A percentile compares a stretch with the other conserved stretches of the same genome.
Evolutionary conservation across 2,888 invertebrate species (phyloP).

Genomic region (Shargacucullia verbasci): DNA sequence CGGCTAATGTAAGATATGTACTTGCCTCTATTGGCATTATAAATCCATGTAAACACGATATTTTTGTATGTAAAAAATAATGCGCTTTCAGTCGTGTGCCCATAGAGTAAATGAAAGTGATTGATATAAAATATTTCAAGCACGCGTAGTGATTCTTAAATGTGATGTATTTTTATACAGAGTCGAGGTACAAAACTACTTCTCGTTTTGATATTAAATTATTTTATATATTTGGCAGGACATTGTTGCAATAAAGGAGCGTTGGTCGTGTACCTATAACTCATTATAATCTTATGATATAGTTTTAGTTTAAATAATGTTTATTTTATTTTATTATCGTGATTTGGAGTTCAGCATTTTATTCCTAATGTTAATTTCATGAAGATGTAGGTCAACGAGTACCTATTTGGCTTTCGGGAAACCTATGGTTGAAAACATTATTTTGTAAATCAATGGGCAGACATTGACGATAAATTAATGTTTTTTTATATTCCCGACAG

Average conservation of each 20-base stretch:
- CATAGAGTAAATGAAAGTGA: constrained; percentile 22
- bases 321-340: constrained; percentile 36
- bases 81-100: constrained; percentile 33
- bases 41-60: constrained; percentile 27
- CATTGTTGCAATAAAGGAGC: constrained; percentile 33
- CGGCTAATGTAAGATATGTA: constrained; percentile 37
- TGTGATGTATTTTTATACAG: constrained; percentile 69
- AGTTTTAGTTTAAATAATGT: constrained; percentile 45
- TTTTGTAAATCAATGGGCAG: constrained; percentile 8
- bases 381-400: constrained; percentile 16
- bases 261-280: constrained; percentile 46
- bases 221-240: constrained; percentile 43
- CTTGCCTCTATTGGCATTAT: constrained; percentile 30
- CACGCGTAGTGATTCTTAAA: constrained; percentile 57
- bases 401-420: no score
- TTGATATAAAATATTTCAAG: constrained; percentile 37
- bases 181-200: constrained; percentile 44
- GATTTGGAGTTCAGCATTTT: constrained; percentile 27
- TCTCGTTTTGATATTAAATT: constrained; percentile 46
- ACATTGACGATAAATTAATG: constrained; percentile 9
- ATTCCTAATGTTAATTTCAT: constrained; percentile 18
- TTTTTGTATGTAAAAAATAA: constrained; percentile 36
- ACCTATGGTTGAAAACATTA: constrained; percentile 14
- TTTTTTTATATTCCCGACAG: constrained; percentile 3
- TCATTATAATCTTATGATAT: constrained; percentile 50